Evolutionary conservation across 2,888 invertebrate species (phyloP), one percentile per base, ranked within the genome.

Genomic region (Osmoderma eremita): DNA sequence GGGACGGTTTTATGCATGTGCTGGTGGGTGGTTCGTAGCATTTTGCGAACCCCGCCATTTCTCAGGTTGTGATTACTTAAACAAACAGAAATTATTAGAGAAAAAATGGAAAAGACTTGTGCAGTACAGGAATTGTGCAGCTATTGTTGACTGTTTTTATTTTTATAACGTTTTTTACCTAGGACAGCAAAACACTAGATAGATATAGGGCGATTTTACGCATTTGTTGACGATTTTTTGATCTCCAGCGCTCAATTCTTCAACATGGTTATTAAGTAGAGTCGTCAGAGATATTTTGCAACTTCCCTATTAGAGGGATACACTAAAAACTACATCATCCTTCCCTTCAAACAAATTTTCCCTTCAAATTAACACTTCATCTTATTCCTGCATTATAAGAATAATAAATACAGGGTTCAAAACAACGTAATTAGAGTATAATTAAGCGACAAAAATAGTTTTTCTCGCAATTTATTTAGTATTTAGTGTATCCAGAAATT

Each of bases 21-120:
- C 84, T 90, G 79, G 90, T 90, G 79, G 90, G 89, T 74, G 87
- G 88, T 78, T 86, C 88, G 86, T 88, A 88, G 88, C 83, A 82
- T 67, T 63, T 51, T 61, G 51, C 54, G 67, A 56, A 20, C 65
- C 66, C 66, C 72, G 69, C 72, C 74, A 74, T 74, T 78, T 71
- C 77, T 81, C 81, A 81, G 82, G 82, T 82, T 82, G 82, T 82
- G 82, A 82, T 82, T 78, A 77, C 76, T 77, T 79, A 78, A 76
- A 75, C 76, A 63, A 70, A 56, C 45, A 53, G 53, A 64, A 53
- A 66, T 30, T 53, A 58, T 65, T 41, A 48, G 45, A 48, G 45
- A 61, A 42, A 56, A 48, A 56, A 48, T 20, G 70, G 69, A 66
- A 71, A 67, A 70, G 65, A 68, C 70, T 73, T 75, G 76, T 77